Base-by-base conservation (phyloP, 1,140 invertebrate species). In the Belonocnema kinseyi region DNA sequence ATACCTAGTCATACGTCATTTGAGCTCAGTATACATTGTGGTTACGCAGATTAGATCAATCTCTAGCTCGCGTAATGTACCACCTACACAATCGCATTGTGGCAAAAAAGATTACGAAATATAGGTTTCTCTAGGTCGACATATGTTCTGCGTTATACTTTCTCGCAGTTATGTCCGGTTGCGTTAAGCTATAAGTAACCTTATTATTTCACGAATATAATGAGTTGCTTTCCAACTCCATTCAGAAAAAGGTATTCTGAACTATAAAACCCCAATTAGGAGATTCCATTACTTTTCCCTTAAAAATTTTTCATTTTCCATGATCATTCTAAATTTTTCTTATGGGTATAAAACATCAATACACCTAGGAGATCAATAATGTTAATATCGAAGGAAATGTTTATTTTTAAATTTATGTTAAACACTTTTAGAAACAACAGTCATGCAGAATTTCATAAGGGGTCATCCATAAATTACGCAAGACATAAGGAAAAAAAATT, bases 151-250 rank as follows among this genome's bases (percentile, higher is more conserved):
- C 53, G 2, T 26, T 61, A 61, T 61, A 61, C 58, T 61, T 61
- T 61, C 58, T 61, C 58, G 58, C 58, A 61, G 26, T 33, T 61
- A 61, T 61, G 58, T 61, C 58, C 58, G 58, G 58, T 61, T 61
- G 26, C 26, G 13, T 61, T 26, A 33, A 21, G 33, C 16, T 61
- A 54, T 54, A 33, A 61, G 33, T 33, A 61, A 33, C 21, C 58
- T 61, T 33, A 61, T 40, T 40, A 40, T 40, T 40, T 40, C 40
- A 61, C 19, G 16, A 33, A 14, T 33, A 33, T 33, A 33, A 61
- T 33, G 40, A 33, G 40, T 61, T 58, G 8, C 56, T 2, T 19
- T 5, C 21, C 19, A 58, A 54, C 16, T 17, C 8, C 16, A 5
- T 8, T 0, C 16, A 40, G 40, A 40, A 7, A 0, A 2, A 2